Base-by-base conservation (phyloP, 2,888 invertebrate genomes). In the Cephus runcator region DNA sequence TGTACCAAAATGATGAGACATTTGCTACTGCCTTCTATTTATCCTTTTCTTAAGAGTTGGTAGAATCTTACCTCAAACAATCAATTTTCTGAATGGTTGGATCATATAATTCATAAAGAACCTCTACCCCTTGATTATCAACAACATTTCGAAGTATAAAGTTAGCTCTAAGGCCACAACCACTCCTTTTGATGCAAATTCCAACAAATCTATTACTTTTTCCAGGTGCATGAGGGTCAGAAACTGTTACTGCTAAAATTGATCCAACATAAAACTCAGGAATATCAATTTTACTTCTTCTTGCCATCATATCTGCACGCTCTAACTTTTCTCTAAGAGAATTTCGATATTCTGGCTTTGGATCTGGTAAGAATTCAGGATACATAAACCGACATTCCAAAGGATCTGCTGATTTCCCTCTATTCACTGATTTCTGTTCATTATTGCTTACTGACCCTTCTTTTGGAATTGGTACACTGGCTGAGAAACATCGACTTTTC, bases 231-330 rank as follows among this genome's bases (percentile, higher is more conserved):
- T 98, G 96, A 6, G 93, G 94, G 91, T 99, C 98, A 0, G 98
- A 95, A 81, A 96, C 95, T 3, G 96, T 96, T 0, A 99, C 98
- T 56, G 97, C 96, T 89, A 99, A 85, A 80, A 99, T 95, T 36
- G 97, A 97, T 23, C 98, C 99, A 87, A 99, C 98, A 93, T 99
- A 99, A 93, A 99, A 99, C 91, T 99, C 99, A 0, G 99, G 99
- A 82, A 99, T 96, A 89, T 97, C 96, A 82, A 99, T 93, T 81
- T 96, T 93, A 76, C 92, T 92, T 84, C 98, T 93, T 79, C 99
- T 93, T 79, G 95, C 94, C 40, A 99, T 89, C 99, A 99, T 99
- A 90, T 99, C 99, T 81, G 93, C 92, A 80, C 99, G 93, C 89
- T 99, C 99, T 30, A 99, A 92, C 90, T 96, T 97, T 90, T 99